phyloP scores from a whole-genome alignment of 2,888 invertebrate species.

The Euproctis similis region DNA sequence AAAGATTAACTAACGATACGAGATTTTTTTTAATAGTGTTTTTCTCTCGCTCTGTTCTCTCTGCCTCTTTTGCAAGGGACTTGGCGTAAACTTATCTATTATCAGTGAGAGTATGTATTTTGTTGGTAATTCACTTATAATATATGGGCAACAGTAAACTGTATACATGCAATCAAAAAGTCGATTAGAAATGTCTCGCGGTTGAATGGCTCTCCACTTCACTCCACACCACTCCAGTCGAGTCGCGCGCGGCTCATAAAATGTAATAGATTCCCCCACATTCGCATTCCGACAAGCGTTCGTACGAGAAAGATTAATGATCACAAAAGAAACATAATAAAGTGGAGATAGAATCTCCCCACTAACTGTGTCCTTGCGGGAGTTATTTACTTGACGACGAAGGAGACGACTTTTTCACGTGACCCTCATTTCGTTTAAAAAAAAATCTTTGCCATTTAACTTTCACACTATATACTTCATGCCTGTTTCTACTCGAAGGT shows the following conservation, averaged over 20 bases:
- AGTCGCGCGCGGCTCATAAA: slow-evolving; percentile 73
- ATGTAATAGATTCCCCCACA: slow-evolving; percentile 76
- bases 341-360: slow-evolving; percentile 74
- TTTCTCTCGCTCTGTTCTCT: no score
- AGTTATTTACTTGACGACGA: slow-evolving; percentile 73
- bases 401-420: slow-evolving; percentile 69
- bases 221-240: no score
- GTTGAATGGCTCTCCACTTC: slow-evolving; percentile 69
- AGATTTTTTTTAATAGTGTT: no score
- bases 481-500: no score
- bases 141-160: slow-evolving; percentile 37
- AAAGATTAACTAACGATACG: no score
- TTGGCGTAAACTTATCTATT: no score
- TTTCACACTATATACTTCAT: slow-evolving; percentile 14
- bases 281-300: slow-evolving; percentile 77
- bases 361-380: slow-evolving; percentile 75
- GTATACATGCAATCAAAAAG: slow-evolving; percentile 73
- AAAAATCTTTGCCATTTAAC: slow-evolving; percentile 28
- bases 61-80: no score
- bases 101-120: no score
- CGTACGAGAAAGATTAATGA: slow-evolving; percentile 77
- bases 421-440: slow-evolving; percentile 51
- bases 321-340: slow-evolving; percentile 77
- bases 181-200: slow-evolving; percentile 74
- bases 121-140: slow-evolving; percentile 31